A percentile compares a stretch with the other conserved stretches of the same genome.
phyloP scores from a whole-genome alignment of 2,797 vertebrate genomes.

The Cheirogaleus major region DNA sequence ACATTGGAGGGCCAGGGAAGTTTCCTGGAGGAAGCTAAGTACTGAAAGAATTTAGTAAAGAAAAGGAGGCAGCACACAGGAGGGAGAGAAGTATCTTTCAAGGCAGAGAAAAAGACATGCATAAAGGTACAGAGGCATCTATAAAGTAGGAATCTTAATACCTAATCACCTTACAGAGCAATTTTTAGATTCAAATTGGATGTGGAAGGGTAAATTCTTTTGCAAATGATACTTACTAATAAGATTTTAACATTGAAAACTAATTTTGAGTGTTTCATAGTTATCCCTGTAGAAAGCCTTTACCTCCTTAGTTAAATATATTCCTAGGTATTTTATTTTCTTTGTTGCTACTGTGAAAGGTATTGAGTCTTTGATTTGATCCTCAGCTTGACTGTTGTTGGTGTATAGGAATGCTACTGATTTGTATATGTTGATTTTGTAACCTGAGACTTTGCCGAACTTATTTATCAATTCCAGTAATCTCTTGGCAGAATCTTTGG shows the following conservation, averaged over 20 bases:
- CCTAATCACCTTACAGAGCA: neutral
- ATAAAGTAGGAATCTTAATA: neutral
- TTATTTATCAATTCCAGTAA: no score
- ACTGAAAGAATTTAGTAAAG: neutral
- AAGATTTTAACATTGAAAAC: constrained; percentile 8
- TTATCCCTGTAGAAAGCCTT: no score
- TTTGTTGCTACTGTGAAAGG: no score
- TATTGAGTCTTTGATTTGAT: no score
- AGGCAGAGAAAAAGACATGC: neutral
- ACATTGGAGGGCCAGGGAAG: neutral
- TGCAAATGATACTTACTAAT: neutral
- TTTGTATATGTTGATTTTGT: no score
- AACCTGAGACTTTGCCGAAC: no score
- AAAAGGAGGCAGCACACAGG: neutral
- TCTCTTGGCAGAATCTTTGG: no score
- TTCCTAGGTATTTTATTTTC: no score
- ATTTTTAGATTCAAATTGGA: neutral
- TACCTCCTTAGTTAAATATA: no score
- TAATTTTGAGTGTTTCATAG: neutral
- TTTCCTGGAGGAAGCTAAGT: neutral
- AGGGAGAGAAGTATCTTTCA: neutral
- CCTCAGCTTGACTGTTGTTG: no score
- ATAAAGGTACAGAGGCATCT: neutral
- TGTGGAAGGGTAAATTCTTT: neutral
- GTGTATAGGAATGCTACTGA: no score